Base-by-base conservation (phyloP, 2,113 vertebrate genomes). In the Syngnathus scovelli region DNA sequence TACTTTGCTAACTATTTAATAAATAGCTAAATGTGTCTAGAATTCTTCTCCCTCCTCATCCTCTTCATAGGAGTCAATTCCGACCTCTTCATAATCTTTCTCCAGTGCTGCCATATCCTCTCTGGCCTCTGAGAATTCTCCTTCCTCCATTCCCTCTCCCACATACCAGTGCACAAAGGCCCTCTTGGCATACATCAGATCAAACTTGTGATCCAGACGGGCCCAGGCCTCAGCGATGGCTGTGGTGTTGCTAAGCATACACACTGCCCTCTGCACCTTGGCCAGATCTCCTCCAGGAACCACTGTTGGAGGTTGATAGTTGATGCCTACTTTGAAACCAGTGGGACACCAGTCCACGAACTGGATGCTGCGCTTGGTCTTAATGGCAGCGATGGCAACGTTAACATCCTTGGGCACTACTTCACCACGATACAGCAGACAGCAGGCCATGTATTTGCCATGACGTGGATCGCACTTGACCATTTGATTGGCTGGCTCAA, bases 401-500 rank as follows among this genome's bases (percentile, higher is more conserved):
- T 93, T 93, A 21, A 93, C 82, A 64, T 93, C 91, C 88, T 88
- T 93, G 49, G 91, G 83, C 18, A 93, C 91, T 66, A 93, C 91
- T 33, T 92, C 83, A 36, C 92, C 92, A 68, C 92, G 91, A 55
- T 93, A 93, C 41, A 93, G 85, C 55, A 93, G 83, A 74, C 91
- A 92, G 70, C 92, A 93, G 60, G 86, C 84, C 92, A 93, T 93
- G 81, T 93, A 93, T 89, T 92, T 93, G 73, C 94, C 94, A 0
- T 94, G 93, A 70, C 89, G 92, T 37, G 94, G 92, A 76, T 95
- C 92, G 0, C 94, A 95, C 62, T 95, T 95, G 39, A 95, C 92
- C 94, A 94, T 95, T 88, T 95, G 93, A 66, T 95, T 95, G 55
- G 92, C 87, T 4, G 93, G 92, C 61, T 95, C 94, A 23, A 95